phyloP scores from a whole-genome alignment of 2,888 invertebrate genomes.

The Tortrix viridana region DNA sequence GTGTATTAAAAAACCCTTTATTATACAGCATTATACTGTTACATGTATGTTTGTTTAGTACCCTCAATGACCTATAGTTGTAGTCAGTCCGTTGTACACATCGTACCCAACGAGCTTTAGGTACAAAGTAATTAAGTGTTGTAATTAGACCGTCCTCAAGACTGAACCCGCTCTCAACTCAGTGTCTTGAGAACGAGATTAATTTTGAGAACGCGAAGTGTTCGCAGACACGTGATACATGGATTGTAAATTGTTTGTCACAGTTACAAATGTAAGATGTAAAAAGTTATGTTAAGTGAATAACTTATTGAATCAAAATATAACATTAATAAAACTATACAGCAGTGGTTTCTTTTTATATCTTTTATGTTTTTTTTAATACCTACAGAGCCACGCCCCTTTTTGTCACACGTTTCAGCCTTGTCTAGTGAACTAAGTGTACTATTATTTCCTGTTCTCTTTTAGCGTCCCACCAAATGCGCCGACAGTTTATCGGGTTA shows the following conservation, averaged over 20 bases:
- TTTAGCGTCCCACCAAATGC: too few relatives aligned
- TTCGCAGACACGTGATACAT: conserved; percentile 61
- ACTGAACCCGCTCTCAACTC: neutral
- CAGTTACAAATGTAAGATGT: conserved; percentile 66
- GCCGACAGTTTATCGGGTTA: too few relatives aligned
- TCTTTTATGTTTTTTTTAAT: neutral
- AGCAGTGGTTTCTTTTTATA: conserved; percentile 37
- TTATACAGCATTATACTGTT: too few relatives aligned
- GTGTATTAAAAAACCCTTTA: too few relatives aligned
- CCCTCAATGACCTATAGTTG: conserved; percentile 15
- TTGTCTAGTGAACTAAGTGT: too few relatives aligned
- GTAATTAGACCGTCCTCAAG: conserved; percentile 55
- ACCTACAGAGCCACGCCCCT: too few relatives aligned
- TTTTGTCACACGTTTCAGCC: too few relatives aligned
- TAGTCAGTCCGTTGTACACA: conserved; percentile 40
- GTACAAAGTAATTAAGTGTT: conserved; percentile 78
- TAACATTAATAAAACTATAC: conserved; percentile 71
- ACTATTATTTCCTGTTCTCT: too few relatives aligned
- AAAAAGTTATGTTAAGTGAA: conserved; percentile 80
- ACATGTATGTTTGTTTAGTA: too few relatives aligned
- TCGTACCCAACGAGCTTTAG: conserved; percentile 62
- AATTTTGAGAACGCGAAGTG: conserved; percentile 43
- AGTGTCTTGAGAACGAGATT: conserved; percentile 16
- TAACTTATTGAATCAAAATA: conserved; percentile 84
- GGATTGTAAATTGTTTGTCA: conserved; percentile 78